Conservation (phyloP, 1,140 invertebrate species). For the Helicoverpa armigera region DNA sequence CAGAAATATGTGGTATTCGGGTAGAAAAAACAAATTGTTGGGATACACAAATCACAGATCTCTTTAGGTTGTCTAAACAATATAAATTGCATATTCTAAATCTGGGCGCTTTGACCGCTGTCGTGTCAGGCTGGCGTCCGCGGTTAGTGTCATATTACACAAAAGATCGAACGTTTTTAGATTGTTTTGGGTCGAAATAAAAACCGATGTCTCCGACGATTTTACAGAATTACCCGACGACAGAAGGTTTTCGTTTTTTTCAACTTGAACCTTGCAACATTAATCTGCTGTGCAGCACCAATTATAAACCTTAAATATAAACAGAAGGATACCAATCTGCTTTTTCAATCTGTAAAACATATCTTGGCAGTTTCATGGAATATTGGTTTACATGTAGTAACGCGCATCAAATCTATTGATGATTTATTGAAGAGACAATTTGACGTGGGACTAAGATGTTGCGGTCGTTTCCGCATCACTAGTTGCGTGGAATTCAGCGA, state of each 20-base stretch:
- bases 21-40: conserved; percentile 6
- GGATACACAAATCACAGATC: conserved; percentile 19
- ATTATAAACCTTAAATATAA: conserved; percentile 46
- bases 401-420: conserved; percentile 71
- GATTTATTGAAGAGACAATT: conserved; percentile 71
- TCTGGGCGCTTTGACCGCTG: conserved; percentile 60
- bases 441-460: conserved; percentile 72
- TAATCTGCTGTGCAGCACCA: conserved; percentile 2
- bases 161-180: conserved; percentile 76
- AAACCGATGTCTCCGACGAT: conserved; percentile 79
- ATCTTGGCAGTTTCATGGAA: conserved; percentile 60
- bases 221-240: conserved; percentile 79
- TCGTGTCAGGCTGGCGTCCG: conserved; percentile 61
- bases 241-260: conserved; percentile 50
- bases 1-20: conserved; percentile 53
- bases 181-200: conserved; percentile 82
- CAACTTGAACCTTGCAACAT: neutral
- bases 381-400: conserved; percentile 77
- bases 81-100: conserved; percentile 51
- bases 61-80: conserved; percentile 23
- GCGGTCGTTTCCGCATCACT: conserved; percentile 71
- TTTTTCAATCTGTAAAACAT: conserved; percentile 56
- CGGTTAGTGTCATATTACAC: conserved; percentile 79
- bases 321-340: conserved; percentile 25
- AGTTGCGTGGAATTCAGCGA: conserved; percentile 66